Evolutionary conservation across 1,140 invertebrate genomes (phyloP), one percentile per base, ranked within the genome.

Genomic region (Berghia stephanieae): DNA sequence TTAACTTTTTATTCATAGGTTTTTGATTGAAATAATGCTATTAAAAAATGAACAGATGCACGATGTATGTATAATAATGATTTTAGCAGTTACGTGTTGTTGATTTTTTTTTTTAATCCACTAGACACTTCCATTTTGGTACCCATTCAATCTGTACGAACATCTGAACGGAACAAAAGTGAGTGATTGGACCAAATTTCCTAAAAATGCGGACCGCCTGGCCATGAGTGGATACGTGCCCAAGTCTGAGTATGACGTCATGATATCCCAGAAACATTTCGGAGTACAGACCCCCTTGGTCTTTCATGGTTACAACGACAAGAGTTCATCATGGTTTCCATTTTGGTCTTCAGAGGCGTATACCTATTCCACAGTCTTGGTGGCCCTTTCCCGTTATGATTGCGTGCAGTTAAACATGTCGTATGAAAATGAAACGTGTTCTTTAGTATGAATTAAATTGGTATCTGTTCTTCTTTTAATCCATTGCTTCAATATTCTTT

Each of bases 321-420:
- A n/a, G n/a, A 68, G 70, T 10, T 49, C 57, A 10, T 44, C 55
- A 6, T 81, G 73, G 75, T 85, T 85, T 43, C 85, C 84, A 2
- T 86, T 86, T 40, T 86, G 84, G 85, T 81, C 80, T 24, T 84
- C 82, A 24, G 78, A 82, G 8, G 69, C 84, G 2, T 86, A 82
- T 66, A 86, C 85, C 10, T 86, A 85, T 75, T 75, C 82, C 38
- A 79, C 80, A 21, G 75, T 81, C 10, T 55, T 84, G 71, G 38
- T 86, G 57, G 84, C 83, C 24, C 69, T 86, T 18, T 31, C 80
- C 0, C 83, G 85, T 24, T 84, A 71, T n/a, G n/a, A n/a, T n/a
- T n/a, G n/a, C n/a, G n/a, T n/a, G n/a, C n/a, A n/a, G n/a, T n/a
- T n/a, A n/a, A n/a, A n/a, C n/a, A n/a, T n/a, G n/a, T n/a, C n/a